phyloP scores from a whole-genome alignment of 2,113 vertebrate species.

The Camarhynchus parvulus region DNA sequence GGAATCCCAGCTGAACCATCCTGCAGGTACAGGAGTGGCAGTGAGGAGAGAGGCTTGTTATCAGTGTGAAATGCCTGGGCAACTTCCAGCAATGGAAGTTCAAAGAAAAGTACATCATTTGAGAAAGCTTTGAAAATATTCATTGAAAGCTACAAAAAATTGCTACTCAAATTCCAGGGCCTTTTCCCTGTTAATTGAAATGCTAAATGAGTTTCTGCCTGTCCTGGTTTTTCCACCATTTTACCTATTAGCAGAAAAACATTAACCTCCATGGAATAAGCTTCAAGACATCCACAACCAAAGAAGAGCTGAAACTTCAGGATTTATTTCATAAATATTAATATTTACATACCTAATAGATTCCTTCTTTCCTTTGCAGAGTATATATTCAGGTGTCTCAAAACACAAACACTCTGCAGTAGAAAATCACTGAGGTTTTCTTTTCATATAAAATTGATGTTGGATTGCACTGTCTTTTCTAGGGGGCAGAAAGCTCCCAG shows the following conservation, averaged over 20 bases:
- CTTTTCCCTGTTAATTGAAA: conserved; percentile 49
- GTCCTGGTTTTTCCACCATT: conserved; percentile 41
- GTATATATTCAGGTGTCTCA: not conserved
- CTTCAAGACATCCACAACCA: conserved; percentile 18
- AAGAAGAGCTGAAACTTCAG: conserved; percentile 10
- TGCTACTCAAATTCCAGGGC: conserved; percentile 2
- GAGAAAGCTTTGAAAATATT: conserved; percentile 61
- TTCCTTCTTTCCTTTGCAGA: not conserved
- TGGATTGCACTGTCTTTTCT: not conserved
- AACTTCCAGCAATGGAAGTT: conserved; percentile 42
- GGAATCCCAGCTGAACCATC: not conserved
- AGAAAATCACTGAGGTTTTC: not conserved
- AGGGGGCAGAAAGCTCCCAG: not conserved
- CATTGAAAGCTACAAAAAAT: conserved; percentile 11
- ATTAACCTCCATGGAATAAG: conserved; percentile 52
- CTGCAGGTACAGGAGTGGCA: not conserved
- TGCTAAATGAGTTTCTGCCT: conserved; percentile 39
- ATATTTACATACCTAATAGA: conserved; percentile 32
- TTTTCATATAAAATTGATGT: not conserved
- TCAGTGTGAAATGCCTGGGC: not conserved
- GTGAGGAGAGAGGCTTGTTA: not conserved
- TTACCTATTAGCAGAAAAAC: conserved; percentile 44
- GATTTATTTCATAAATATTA: conserved; percentile 66
- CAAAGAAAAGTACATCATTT: conserved; percentile 43
- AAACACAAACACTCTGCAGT: not conserved